A percentile compares a stretch with the other conserved stretches of the same genome.
These are phyloP conservation scores for Dasysyrphus tricinctus DNA, from an alignment of 2,888 invertebrate genomes.

Conservation along the genomic window DNA sequence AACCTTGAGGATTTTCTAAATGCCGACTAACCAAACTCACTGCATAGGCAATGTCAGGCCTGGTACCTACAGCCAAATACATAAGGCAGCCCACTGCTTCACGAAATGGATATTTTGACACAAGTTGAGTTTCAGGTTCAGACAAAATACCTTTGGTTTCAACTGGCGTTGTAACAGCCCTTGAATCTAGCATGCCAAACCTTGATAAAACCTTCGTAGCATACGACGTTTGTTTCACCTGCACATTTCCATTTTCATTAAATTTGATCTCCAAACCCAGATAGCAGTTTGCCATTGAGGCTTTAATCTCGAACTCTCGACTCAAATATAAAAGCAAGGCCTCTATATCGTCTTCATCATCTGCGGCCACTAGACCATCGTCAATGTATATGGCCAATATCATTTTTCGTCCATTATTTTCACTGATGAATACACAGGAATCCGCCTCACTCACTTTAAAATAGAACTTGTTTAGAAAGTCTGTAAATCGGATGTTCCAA, in stretches of 20 bases:
- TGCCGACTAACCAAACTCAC: conserved; percentile 29
- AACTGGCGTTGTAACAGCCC: conserved; percentile 36
- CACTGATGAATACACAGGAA: conserved; percentile 5
- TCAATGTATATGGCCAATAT: not conserved
- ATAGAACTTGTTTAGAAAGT: not conserved
- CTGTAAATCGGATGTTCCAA: conserved; percentile 35
- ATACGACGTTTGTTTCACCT: conserved; percentile 22
- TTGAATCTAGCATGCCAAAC: conserved; percentile 36
- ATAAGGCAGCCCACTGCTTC: conserved; percentile 53
- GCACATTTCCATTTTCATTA: not conserved
- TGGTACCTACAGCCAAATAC: conserved; percentile 49
- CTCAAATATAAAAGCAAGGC: not conserved
- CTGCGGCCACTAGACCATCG: not conserved
- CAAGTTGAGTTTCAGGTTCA: not conserved
- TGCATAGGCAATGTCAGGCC: conserved; percentile 40
- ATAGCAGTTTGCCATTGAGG: not conserved
- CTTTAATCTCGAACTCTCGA: conserved; percentile 32
- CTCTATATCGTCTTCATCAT: not conserved
- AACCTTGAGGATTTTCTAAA: conserved; percentile 36
- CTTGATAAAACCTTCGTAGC: conserved; percentile 7
- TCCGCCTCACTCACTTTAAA: conserved; percentile 60
- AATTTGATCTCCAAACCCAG: conserved; percentile 26
- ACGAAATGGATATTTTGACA: conserved; percentile 19
- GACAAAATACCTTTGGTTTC: not conserved
- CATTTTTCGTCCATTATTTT: not conserved